A percentile compares a stretch with the other conserved stretches of the same genome.
phyloP scores from a whole-genome alignment of 2,113 vertebrate genomes.

The Nerophis ophidion region DNA sequence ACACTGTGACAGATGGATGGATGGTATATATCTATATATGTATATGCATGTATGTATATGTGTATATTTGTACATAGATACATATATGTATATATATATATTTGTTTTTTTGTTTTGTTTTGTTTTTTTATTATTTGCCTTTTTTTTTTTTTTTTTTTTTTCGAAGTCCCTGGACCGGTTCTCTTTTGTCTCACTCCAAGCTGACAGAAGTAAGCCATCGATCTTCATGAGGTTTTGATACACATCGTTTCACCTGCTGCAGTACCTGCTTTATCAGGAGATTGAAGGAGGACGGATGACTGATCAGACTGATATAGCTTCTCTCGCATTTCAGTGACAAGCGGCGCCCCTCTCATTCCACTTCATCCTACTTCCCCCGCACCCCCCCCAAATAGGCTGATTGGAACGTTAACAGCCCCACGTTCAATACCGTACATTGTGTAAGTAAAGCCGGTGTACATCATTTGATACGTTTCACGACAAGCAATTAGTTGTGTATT shows the following conservation, averaged over 20 bases:
- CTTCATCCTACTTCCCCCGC: constrained; percentile 42
- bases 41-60: neutral
- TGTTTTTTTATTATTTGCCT: constrained; percentile 25
- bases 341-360: constrained; percentile 44
- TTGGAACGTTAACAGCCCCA: constrained; percentile 50
- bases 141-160: no score
- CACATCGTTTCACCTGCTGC: constrained; percentile 79
- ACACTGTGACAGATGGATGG: no score
- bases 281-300: constrained; percentile 74
- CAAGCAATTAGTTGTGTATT: no score
- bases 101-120: no score
- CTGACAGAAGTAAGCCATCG: constrained; percentile 68
- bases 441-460: neutral
- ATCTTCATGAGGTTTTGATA: constrained; percentile 83
- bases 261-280: constrained; percentile 72
- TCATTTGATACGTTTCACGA: neutral
- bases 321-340: constrained; percentile 69
- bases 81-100: no score
- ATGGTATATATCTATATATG: neutral
- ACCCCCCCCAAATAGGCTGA: constrained; percentile 48
- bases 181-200: constrained; percentile 66
- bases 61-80: neutral
- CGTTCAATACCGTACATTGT: constrained; percentile 20
- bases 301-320: constrained; percentile 74
- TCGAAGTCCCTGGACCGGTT: constrained; percentile 48